Base-by-base conservation (phyloP, 2,888 invertebrate genomes). In the Melanostoma scalare region DNA sequence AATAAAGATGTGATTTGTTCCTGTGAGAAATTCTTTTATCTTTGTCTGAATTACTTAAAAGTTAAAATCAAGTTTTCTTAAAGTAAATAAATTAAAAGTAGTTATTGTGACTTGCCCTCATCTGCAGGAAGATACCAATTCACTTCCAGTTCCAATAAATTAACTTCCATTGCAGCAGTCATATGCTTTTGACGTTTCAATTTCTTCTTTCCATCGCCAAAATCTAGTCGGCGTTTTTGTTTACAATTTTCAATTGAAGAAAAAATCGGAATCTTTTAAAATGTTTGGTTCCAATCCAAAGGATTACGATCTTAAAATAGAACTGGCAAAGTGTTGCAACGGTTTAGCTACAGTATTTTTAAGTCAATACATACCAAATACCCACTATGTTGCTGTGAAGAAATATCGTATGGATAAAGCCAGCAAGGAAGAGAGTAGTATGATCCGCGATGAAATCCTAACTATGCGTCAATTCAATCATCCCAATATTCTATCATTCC, bases 381-480 rank as follows among this genome's bases (percentile, higher is more conserved):
- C 93, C 74, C 93, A 94, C 85, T 93, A 94, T 91, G 94, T 96
- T 71, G 95, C 95, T 3, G 91, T 96, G 40, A 96, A 96, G 89
- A 94, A 95, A 88, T 95, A 95, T 90, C 94, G 95, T 88, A 93
- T 96, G 89, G 96, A 96, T 87, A 94, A 93, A 88, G 93, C 93
- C 20, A 86, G 73, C 61, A 94, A 93, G 87, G 93, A 93, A 60
- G 94, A 95, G 87, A 93, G 93, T 6, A 87, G 87, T 72, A 86
- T 87, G 77, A 87, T 95, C 75, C 93, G 96, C 93, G 94, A 95
- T 91, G 97, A 98, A 92, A 95, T 97, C 76, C 92, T 94, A 60
- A 93, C 95, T 72, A 95, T 95, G 82, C 93, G 95, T 85, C 96
- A 96, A 88, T 92, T 97, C 20, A 94, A 94, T 85, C 97, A 97